These are phyloP conservation scores for Callipepla californica DNA, from an alignment of 2,113 vertebrate genomes.

Conservation along the genomic window DNA sequence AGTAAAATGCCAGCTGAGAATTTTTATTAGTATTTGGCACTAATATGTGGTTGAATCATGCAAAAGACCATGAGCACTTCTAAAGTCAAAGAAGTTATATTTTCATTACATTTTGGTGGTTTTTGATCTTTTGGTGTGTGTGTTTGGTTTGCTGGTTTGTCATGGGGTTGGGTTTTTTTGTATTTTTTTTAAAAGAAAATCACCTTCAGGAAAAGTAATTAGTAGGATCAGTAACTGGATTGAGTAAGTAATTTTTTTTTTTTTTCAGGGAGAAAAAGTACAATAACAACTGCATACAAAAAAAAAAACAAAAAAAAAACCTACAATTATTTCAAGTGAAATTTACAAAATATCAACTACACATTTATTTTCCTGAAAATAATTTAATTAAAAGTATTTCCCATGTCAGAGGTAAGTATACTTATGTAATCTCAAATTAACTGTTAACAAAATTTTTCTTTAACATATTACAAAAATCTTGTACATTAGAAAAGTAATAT, in stretches of 20 bases:
- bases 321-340: neutral
- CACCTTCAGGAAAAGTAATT: neutral
- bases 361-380: neutral
- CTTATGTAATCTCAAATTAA: neutral
- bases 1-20: constrained; percentile 55
- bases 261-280: too few relatives aligned
- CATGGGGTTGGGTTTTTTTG: neutral
- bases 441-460: neutral
- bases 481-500: neutral
- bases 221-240: neutral
- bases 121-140: neutral
- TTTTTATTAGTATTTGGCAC: constrained; percentile 62
- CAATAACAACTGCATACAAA: too few relatives aligned
- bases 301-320: neutral
- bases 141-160: too few relatives aligned
- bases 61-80: neutral
- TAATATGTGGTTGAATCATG: neutral
- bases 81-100: neutral
- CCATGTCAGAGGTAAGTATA: neutral
- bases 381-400: neutral
- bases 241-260: neutral
- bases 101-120: neutral
- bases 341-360: neutral
- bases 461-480: neutral
- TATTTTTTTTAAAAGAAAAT: neutral